Evolutionary conservation across 1,140 invertebrate genomes (phyloP).

Genomic region (Mylabris phalerata): DNA sequence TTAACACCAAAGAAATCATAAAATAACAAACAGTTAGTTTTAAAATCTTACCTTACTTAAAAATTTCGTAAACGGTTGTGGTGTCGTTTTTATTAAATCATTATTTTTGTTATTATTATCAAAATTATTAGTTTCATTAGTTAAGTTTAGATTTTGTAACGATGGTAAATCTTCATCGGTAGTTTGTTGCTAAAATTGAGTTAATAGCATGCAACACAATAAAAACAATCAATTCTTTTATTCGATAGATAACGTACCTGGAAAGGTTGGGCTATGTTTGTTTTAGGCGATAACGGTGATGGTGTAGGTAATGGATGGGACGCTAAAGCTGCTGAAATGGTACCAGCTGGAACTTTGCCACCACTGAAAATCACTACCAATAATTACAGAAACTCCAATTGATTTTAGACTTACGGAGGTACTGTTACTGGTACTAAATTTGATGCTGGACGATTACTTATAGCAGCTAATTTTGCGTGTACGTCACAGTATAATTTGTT

Average conservation of each 20-base stretch:
- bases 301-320: constrained; percentile 39
- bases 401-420: constrained; percentile 60
- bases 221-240: not conserved
- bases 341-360: constrained; percentile 54
- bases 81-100: constrained; percentile 21
- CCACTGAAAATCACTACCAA: constrained; percentile 42
- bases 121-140: constrained; percentile 14
- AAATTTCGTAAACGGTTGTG: constrained; percentile 28
- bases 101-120: constrained; percentile 22
- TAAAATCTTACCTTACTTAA: constrained; percentile 29
- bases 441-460: constrained; percentile 68
- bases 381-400: not conserved
- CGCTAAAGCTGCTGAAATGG: constrained; percentile 58
- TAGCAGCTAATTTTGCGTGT: constrained; percentile 83
- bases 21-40: not conserved
- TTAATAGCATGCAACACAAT: constrained; percentile 6
- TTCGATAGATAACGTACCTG: constrained; percentile 29
- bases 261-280: constrained; percentile 36
- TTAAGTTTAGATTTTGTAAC: constrained; percentile 11
- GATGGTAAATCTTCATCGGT: constrained; percentile 8
- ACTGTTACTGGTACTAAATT: constrained; percentile 72
- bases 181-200: constrained; percentile 14
- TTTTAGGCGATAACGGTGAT: constrained; percentile 49
- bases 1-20: not conserved
- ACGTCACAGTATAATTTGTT: constrained; percentile 95